Percentiles rank a stretch among this genome's conserved stretches.
phyloP scores from a whole-genome alignment of 2,113 vertebrate species.

The Phycodurus eques region DNA sequence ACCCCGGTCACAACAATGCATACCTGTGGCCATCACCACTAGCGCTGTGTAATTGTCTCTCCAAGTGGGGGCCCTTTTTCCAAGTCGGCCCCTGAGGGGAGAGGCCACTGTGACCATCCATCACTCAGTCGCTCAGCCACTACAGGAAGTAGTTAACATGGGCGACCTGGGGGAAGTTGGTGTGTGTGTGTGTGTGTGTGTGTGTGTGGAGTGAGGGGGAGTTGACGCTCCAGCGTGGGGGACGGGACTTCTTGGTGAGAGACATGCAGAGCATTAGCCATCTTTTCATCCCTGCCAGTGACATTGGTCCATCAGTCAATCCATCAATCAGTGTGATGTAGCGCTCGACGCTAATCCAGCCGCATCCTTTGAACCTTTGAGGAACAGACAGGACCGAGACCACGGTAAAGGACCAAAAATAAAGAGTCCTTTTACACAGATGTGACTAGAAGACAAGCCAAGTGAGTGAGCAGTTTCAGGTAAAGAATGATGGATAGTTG shows the following conservation, averaged over 20 bases:
- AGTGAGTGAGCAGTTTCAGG: neutral
- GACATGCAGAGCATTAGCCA: slow-evolving; percentile 42
- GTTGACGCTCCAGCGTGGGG: slow-evolving; percentile 1
- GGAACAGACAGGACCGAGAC: slow-evolving; percentile 14
- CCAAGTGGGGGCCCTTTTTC: slow-evolving; percentile 61
- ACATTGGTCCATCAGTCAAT: slow-evolving; percentile 48
- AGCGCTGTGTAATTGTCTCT: slow-evolving; percentile 68
- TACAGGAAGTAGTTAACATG: slow-evolving; percentile 73
- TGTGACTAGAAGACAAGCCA: neutral
- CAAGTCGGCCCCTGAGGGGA: slow-evolving; percentile 52
- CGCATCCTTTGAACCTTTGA: slow-evolving; percentile 40
- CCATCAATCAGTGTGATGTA: slow-evolving; percentile 38
- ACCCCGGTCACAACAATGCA: slow-evolving; percentile 72
- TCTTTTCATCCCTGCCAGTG: slow-evolving; percentile 42
- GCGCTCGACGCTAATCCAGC: slow-evolving; percentile 31
- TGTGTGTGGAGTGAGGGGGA: slow-evolving; percentile 7
- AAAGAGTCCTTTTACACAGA: neutral
- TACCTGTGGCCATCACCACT: slow-evolving; percentile 68
- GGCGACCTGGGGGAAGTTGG: slow-evolving; percentile 51
- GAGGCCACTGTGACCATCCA: slow-evolving; percentile 55
- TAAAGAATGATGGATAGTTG: neutral
- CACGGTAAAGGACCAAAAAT: neutral
- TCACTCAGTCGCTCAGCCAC: slow-evolving; percentile 69
- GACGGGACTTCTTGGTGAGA: slow-evolving; percentile 22
- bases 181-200: neutral